Evolutionary conservation across 2,888 invertebrate species (phyloP), one percentile per base, ranked within the genome.

Genomic region (Boloria euphrosyne): DNA sequence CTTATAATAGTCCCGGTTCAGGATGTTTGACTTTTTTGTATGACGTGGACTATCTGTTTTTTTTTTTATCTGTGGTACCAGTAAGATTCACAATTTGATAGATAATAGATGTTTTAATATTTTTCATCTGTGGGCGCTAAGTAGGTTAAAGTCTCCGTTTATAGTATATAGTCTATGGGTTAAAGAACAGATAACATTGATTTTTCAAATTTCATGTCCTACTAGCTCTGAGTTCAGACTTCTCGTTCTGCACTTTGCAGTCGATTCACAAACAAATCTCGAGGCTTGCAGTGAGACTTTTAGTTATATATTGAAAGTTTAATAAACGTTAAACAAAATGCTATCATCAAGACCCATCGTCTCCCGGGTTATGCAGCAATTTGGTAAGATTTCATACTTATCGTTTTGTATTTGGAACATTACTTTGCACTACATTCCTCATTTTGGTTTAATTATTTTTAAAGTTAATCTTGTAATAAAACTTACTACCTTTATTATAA

Each of bases 301-400:
- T 22, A 5, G 52, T n/a, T 10, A 31, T 10, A 31, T 57, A 14
- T 18, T 3, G 7, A 18, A 13, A 44, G 0, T 2, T 10, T 0
- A 43, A 22, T 44, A n/a, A 50, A 14, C 13, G 16, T 22, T 17
- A 14, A 53, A 16, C n/a, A 66, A 85, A 72, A 90, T 90, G 90
- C 79, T 83, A 67, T 79, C 80, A 60, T 78, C 88, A 62, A 83
- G 90, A 49, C 81, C 83, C 46, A 75, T 86, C 68, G 74, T 87
- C 50, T 85, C 90, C 59, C 83, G 90, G 58, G 76, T 90, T 47
- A 74, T 90, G 70, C 87, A 89, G 70, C 86, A 86, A 74, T 80
- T 85, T 71, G 90, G 90, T 90, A 82, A 74, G 71, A 50, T 52
- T 60, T 52, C 7, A 4, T 50, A 7, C 13, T 38, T 14, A 0